Evolutionary conservation across 92 coral and sea anemone genomes (phyloP).

Genomic region (Porites rus): DNA sequence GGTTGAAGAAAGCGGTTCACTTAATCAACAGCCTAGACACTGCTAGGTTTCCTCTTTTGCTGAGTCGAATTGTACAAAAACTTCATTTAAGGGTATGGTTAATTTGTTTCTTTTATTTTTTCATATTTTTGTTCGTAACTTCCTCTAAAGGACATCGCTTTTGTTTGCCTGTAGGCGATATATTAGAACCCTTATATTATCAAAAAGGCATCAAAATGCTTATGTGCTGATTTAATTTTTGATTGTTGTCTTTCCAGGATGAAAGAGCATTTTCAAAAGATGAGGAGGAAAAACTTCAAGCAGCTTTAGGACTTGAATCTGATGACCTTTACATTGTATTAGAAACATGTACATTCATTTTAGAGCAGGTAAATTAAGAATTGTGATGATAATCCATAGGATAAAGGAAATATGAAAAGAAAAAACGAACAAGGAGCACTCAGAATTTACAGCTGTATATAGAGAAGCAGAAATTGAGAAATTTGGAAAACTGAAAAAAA

Average conservation of each 20-base stretch:
- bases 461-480: background rate
- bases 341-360: conserved; percentile 91
- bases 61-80: conserved; percentile 88
- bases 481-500: no score
- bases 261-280: conserved; percentile 92
- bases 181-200: no score
- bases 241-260: conserved; percentile 62
- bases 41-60: conserved; percentile 81
- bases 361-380: conserved; percentile 83
- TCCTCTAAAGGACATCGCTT: no score
- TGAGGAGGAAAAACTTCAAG: conserved; percentile 90
- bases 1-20: conserved; percentile 92
- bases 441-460: background rate
- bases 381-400: no score
- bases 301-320: conserved; percentile 79
- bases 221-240: background rate
- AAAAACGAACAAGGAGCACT: background rate
- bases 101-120: background rate
- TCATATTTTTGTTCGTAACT: background rate
- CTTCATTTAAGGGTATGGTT: conserved; percentile 86
- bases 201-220: no score
- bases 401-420: background rate
- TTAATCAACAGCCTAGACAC: conserved; percentile 81
- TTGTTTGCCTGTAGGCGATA: no score
- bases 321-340: conserved; percentile 91